phyloP scores from a whole-genome alignment of 2,888 invertebrate genomes.

The Cyclophora albipunctata region DNA sequence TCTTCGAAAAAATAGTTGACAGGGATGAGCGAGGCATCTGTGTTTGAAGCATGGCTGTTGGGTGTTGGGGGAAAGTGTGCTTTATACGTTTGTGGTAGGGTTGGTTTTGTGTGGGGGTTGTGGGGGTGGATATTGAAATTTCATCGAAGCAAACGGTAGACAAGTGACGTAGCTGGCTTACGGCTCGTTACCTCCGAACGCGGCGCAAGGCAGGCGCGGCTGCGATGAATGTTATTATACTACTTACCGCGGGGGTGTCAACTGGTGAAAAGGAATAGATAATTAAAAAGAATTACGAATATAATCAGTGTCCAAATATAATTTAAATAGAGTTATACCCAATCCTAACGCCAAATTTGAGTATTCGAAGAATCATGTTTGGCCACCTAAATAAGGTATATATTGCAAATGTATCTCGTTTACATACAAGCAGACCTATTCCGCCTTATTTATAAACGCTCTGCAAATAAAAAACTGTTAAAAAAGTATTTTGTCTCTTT shows the following conservation, averaged over 20 bases:
- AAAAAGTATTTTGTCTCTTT: no score
- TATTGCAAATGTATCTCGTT: no score
- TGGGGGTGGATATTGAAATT: slow-evolving; percentile 39
- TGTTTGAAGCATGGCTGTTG: slow-evolving; percentile 9
- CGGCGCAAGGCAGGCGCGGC: slow-evolving; percentile 19
- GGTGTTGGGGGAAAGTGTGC: slow-evolving; percentile 2
- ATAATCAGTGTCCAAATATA: no score
- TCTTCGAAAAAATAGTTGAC: slow-evolving; percentile 30
- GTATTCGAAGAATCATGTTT: no score
- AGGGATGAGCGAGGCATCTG: slow-evolving; percentile 20
- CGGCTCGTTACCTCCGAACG: slow-evolving; percentile 35
- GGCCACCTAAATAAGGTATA: no score
- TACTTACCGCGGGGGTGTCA: not conserved
- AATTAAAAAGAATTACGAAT: not conserved
- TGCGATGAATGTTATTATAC: not conserved
- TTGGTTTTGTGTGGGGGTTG: slow-evolving; percentile 13
- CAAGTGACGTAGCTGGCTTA: slow-evolving; percentile 38
- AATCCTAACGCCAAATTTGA: no score
- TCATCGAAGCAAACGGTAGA: slow-evolving; percentile 33
- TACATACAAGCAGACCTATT: no score
- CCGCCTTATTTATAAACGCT: no score
- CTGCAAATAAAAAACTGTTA: no score
- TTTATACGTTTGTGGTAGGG: slow-evolving; percentile 7
- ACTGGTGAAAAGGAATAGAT: not conserved
- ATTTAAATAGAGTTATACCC: no score